Conservation (phyloP, 1,140 invertebrate species). For the Calycopis cecrops region DNA sequence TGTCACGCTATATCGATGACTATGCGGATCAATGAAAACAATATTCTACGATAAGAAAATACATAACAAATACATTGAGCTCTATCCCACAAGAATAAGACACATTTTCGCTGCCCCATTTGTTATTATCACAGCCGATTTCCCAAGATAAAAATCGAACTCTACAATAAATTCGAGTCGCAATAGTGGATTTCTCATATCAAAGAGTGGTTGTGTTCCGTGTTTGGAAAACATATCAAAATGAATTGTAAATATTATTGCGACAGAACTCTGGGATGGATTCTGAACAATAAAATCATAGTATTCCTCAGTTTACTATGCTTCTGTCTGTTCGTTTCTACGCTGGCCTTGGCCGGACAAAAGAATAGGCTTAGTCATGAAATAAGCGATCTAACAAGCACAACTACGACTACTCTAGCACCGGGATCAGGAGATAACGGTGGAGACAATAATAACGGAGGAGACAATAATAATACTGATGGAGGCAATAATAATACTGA, state of each 20-base stretch:
- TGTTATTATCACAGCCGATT: background rate
- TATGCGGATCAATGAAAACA: too few relatives aligned
- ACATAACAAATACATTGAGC: too few relatives aligned
- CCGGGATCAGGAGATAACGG: background rate
- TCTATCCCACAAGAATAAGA: background rate
- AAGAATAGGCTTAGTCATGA: conserved; percentile 38
- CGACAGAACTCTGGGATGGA: conserved; percentile 43
- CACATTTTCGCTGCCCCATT: background rate
- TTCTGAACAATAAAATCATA: conserved; percentile 59
- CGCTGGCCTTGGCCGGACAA: conserved; percentile 45
- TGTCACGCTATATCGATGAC: too few relatives aligned
- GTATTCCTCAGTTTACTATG: conserved; percentile 52
- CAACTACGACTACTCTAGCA: conserved; percentile 17
- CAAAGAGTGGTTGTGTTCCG: background rate
- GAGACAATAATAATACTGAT: background rate
- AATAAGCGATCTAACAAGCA: conserved; percentile 31
- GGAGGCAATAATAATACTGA: background rate
- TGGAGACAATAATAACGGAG: background rate
- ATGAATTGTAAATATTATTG: conserved; percentile 54
- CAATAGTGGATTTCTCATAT: background rate
- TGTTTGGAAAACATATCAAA: conserved; percentile 18
- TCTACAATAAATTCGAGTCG: background rate
- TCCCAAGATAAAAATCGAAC: conserved; percentile 5
- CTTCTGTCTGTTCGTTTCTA: conserved; percentile 57
- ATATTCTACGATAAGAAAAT: too few relatives aligned